Percentiles rank a stretch among this genome's conserved stretches.
phyloP scores from a whole-genome alignment of 2,113 vertebrate genomes.

The Pachypanchax playfairii region DNA sequence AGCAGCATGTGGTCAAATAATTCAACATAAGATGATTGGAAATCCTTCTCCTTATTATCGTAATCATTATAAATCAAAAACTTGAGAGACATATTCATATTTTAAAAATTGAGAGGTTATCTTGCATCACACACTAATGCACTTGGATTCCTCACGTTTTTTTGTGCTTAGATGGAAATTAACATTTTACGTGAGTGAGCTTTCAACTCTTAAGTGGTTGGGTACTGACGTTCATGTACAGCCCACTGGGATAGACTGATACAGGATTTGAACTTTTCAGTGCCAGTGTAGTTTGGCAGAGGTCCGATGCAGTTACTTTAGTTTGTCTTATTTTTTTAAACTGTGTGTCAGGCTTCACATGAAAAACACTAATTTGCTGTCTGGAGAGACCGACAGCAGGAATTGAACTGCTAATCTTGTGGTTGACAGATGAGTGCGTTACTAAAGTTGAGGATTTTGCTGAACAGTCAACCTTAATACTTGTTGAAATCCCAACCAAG shows the following conservation, averaged over 20 bases:
- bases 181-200: not conserved
- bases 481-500: not conserved
- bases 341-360: slow-evolving; percentile 6
- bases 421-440: slow-evolving; percentile 2
- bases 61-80: too few relatives aligned
- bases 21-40: too few relatives aligned
- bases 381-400: not conserved
- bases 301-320: not conserved
- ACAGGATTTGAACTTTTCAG: slow-evolving; percentile 13
- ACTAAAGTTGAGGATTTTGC: slow-evolving; percentile 7
- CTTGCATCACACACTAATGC: not conserved
- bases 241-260: slow-evolving; percentile 3
- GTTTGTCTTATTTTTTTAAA: not conserved
- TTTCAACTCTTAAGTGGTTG: slow-evolving; percentile 15
- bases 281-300: slow-evolving; percentile 4
- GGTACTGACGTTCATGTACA: slow-evolving; percentile 6
- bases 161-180: slow-evolving; percentile 12
- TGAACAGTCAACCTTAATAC: not conserved
- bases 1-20: too few relatives aligned
- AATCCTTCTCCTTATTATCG: too few relatives aligned
- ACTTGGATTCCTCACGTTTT: slow-evolving; percentile 6
- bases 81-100: too few relatives aligned
- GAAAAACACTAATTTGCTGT: slow-evolving; percentile 11
- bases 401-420: slow-evolving; percentile 8
- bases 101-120: not conserved